These are phyloP conservation scores for Amphimallon solstitiale DNA, from an alignment of 2,888 invertebrate species.

Conservation along the genomic window DNA sequence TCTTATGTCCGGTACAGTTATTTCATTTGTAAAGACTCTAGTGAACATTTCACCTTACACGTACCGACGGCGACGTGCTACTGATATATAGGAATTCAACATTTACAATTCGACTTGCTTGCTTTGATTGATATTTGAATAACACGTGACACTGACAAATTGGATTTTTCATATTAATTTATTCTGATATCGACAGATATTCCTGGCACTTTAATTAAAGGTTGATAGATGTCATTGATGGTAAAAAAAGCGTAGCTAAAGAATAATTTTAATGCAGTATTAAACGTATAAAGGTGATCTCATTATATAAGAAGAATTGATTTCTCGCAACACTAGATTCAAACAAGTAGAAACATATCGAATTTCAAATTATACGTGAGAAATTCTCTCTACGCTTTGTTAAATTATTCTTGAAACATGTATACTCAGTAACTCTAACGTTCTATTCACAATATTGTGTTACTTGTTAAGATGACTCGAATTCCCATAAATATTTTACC, in stretches of 20 bases:
- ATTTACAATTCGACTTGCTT: conserved; percentile 31
- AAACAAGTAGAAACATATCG: conserved; percentile 8
- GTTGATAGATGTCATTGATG: conserved; percentile 13
- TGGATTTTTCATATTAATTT: conserved; percentile 41
- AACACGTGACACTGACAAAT: conserved; percentile 37
- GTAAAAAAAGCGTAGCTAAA: conserved; percentile 21
- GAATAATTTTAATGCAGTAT: not conserved
- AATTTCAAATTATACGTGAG: conserved; percentile 11
- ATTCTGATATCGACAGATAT: conserved; percentile 33
- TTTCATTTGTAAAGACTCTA: conserved; percentile 4
- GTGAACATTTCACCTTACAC: not conserved
- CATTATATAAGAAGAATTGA: conserved; percentile 21
- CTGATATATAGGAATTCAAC: conserved; percentile 26
- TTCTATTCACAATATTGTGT: too few species aligned
- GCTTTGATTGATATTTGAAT: conserved; percentile 41
- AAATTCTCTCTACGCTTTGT: not conserved
- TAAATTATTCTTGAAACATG: too few species aligned
- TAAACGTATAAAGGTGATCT: not conserved
- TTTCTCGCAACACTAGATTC: not conserved
- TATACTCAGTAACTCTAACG: too few species aligned
- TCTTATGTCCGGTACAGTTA: conserved; percentile 34
- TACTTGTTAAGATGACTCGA: too few species aligned
- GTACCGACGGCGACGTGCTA: too few species aligned
- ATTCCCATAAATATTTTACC: too few species aligned
- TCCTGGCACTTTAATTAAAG: conserved; percentile 26